Conservation (phyloP, 2,888 invertebrate species). For the Dynastes hyllus region DNA sequence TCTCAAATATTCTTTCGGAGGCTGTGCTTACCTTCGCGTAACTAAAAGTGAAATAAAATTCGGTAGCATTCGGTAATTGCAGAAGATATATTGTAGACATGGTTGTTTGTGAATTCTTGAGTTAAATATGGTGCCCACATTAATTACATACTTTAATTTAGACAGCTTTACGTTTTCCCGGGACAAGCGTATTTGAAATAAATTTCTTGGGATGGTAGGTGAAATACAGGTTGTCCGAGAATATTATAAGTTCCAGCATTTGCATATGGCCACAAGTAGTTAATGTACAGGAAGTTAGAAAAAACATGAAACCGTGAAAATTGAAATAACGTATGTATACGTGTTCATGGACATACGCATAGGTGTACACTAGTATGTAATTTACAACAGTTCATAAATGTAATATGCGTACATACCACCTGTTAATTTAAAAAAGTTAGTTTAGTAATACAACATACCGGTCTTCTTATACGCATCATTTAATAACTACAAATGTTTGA, state of each 20-base stretch:
- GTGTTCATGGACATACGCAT: neutral
- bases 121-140: neutral
- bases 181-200: conserved; percentile 3
- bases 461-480: conserved; percentile 25
- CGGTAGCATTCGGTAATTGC: too few relatives aligned
- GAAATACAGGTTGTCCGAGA: conserved; percentile 7
- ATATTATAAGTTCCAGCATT: neutral
- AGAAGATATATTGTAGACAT: neutral
- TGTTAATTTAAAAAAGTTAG: conserved; percentile 41
- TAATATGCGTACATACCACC: conserved; percentile 41
- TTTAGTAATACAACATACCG: conserved; percentile 34
- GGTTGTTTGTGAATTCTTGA: neutral
- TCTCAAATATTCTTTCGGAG: too few relatives aligned
- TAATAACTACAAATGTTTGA: conserved; percentile 44
- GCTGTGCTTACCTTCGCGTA: too few relatives aligned
- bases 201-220: neutral
- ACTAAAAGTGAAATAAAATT: too few relatives aligned
- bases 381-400: conserved; percentile 46
- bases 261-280: conserved; percentile 20
- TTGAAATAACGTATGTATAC: conserved; percentile 18
- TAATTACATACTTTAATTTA: neutral
- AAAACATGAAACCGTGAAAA: conserved; percentile 15
- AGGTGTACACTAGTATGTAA: conserved; percentile 10
- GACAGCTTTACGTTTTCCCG: neutral
- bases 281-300: neutral